Percentiles rank a stretch among this genome's conserved stretches.
Evolutionary conservation across 2,888 invertebrate genomes (phyloP).

Genomic region (Himalopsyche kuldschensis): DNA sequence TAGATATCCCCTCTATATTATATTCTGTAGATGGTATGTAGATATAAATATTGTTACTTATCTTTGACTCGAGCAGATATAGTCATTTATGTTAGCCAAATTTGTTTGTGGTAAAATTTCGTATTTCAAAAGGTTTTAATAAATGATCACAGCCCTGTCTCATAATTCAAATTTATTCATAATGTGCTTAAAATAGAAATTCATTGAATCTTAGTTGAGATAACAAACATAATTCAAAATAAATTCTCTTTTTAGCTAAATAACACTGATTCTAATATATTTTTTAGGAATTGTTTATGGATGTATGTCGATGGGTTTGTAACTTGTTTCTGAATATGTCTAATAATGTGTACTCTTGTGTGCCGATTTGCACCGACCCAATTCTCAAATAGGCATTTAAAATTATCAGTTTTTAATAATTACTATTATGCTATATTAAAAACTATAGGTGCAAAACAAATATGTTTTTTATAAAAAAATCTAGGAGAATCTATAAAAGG

Average conservation of each 20-base stretch:
- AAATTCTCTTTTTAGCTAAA: slow-evolving; percentile 16
- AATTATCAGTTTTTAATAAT: no score
- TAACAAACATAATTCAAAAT: slow-evolving; percentile 20
- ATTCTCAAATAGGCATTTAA: background rate
- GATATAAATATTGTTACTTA: no score
- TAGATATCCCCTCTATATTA: no score
- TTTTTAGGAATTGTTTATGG: background rate
- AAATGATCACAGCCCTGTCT: background rate
- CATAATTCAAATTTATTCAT: slow-evolving; percentile 9
- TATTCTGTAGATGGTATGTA: no score
- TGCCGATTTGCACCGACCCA: background rate
- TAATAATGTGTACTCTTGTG: background rate
- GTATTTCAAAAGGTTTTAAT: background rate
- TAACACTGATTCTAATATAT: slow-evolving; percentile 6
- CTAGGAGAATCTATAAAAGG: no score
- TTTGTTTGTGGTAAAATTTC: background rate
- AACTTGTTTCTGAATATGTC: background rate
- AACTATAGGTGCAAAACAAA: no score
- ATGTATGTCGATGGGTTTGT: background rate
- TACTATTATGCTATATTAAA: no score
- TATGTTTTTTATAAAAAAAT: no score
- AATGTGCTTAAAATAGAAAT: slow-evolving; percentile 13
- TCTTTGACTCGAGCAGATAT: no score
- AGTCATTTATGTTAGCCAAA: no score
- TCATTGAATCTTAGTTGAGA: slow-evolving; percentile 18